phyloP scores from a whole-genome alignment of 2,113 vertebrate genomes.

The Aplodontia rufa region DNA sequence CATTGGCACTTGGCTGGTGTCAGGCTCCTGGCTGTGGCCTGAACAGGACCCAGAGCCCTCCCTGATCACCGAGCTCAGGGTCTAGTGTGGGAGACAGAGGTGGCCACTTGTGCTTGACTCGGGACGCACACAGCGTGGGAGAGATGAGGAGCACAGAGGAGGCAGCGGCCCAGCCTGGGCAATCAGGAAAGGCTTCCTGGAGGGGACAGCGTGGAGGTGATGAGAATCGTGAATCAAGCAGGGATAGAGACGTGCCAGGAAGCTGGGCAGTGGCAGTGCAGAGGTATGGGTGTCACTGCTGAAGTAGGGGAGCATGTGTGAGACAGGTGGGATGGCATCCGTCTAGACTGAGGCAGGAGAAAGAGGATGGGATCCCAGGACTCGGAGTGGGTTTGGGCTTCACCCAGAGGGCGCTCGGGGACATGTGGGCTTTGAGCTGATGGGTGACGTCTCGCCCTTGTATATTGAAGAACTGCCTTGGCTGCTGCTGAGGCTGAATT shows the following conservation, averaged over 20 bases:
- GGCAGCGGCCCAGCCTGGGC: background rate
- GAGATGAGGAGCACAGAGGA: background rate
- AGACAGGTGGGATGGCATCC: background rate
- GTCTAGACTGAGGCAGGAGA: background rate
- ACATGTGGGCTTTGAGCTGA: background rate
- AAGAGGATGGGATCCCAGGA: background rate
- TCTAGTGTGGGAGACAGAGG: no score
- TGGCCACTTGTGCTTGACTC: no score
- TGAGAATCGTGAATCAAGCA: background rate
- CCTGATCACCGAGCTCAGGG: no score
- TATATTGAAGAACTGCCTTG: rapidly evolving
- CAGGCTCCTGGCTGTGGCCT: no score
- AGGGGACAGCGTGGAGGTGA: background rate
- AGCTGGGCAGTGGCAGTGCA: no score
- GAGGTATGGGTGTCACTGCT: no score
- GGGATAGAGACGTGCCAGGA: background rate
- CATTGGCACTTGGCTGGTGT: no score
- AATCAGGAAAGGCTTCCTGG: constrained; percentile 6
- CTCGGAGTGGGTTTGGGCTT: background rate
- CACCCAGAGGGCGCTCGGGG: background rate
- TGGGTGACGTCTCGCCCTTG: no score
- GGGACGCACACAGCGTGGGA: no score
- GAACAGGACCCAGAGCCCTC: no score
- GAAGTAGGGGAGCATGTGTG: background rate
- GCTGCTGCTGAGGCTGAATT: background rate